Base-by-base conservation (phyloP, 2,797 vertebrate species). In the Pseudotriccus pelzelni region DNA sequence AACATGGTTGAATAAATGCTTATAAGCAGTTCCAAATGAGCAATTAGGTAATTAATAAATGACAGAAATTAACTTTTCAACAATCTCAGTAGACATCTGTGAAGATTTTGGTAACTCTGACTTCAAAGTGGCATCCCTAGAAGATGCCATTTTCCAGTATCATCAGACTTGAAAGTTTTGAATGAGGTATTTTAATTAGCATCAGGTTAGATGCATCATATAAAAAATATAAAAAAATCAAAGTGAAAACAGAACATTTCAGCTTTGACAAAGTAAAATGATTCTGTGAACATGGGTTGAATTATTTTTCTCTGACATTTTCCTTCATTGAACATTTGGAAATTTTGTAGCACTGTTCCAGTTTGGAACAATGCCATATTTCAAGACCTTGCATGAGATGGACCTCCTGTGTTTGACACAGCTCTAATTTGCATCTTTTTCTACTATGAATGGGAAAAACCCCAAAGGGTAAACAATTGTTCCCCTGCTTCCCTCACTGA, bases 401-500 rank as follows among this genome's bases (percentile, higher is more conserved):
- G 22, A 59, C 64, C 28, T 69, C 23, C 50, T 90, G 1, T 84
- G 39, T 87, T 93, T 87, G 72, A 90, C 79, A 94, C 22, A 75
- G 36, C 43, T 95, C 62, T 86, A 69, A 72, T 92, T 85, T 86
- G 64, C 67, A 73, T 91, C 5, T n/a, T 94, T 90, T 94, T 75
- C 50, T 72, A 6, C 34, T 49, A n/a, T 23, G 34, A 75, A 60
- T 58, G 55, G 24, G 86, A 90, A 81, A 76, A 93, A 55, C 0
- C 0, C 28, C 32, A 62, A 85, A 62, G 27, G 19, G 11, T 67
- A 87, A 92, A 85, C 41, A 92, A 50, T 58, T 41, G 13, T 49
- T 74, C 17, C 27, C 16, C 18, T 50, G 6, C 58, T 85, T 39
- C 21, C 62, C 17, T 80, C 27, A 47, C 53, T 69, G 32, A 89